These are phyloP conservation scores for Sialis fuliginosa DNA, from an alignment of 2,888 invertebrate species.

Conservation along the genomic window DNA sequence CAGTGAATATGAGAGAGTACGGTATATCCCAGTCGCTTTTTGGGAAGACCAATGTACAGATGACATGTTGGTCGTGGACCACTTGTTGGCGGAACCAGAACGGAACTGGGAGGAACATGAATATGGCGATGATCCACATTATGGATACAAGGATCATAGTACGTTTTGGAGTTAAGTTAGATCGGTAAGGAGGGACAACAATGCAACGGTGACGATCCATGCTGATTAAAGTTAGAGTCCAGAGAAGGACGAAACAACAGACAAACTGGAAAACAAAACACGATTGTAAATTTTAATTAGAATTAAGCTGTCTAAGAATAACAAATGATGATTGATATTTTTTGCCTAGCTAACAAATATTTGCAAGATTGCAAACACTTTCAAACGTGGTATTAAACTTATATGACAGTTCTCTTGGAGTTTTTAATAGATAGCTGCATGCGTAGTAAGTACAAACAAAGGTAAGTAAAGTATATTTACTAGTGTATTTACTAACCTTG, in stretches of 20 bases:
- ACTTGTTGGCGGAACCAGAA: constrained; percentile 29
- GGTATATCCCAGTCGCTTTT: constrained; percentile 23
- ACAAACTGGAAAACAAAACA: constrained; percentile 27
- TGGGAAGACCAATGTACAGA: constrained; percentile 36
- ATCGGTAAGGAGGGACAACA: constrained; percentile 34
- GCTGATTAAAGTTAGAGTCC: constrained; percentile 37
- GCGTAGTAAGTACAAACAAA: no score
- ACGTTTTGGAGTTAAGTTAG: constrained; percentile 26
- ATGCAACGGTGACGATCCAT: constrained; percentile 36
- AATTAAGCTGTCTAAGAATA: no score
- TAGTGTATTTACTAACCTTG: no score
- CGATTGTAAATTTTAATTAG: background rate
- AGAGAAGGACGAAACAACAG: constrained; percentile 35
- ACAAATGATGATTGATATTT: no score
- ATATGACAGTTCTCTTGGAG: no score
- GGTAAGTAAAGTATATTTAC: no score
- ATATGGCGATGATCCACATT: constrained; percentile 30
- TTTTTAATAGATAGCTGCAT: no score
- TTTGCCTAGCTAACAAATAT: no score
- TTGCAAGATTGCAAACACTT: no score
- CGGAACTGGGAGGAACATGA: constrained; percentile 30
- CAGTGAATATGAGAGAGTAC: constrained; percentile 30
- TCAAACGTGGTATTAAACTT: no score
- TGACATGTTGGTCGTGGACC: constrained; percentile 16
- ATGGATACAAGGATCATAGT: constrained; percentile 24